These are phyloP conservation scores for Polypedilum pembai DNA, from an alignment of 1,140 invertebrate species.

Conservation along the genomic window DNA sequence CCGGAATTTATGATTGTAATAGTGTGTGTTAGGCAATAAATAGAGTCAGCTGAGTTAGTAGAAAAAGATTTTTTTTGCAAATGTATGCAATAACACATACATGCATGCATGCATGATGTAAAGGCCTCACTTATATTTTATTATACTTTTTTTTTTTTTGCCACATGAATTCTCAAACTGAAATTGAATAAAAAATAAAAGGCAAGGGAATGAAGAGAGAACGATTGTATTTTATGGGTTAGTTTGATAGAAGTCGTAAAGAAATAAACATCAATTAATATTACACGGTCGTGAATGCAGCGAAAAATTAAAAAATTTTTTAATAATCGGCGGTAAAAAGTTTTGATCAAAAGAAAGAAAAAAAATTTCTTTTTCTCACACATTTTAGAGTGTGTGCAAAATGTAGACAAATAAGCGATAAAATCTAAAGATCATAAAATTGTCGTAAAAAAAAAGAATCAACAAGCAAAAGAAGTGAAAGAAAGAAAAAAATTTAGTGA, in stretches of 20 bases:
- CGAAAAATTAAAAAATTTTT: not conserved
- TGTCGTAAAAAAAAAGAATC: no score
- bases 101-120: slow-evolving; percentile 26
- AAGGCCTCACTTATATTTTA: slow-evolving; percentile 27
- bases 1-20: not conserved
- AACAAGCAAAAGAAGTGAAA: no score
- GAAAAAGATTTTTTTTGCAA: no score
- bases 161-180: not conserved
- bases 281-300: not conserved
- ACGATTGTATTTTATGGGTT: slow-evolving; percentile 26
- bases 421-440: no score
- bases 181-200: not conserved
- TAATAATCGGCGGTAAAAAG: not conserved
- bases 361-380: not conserved
- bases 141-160: slow-evolving; percentile 23
- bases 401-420: no score
- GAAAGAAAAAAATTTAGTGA: no score
- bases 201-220: slow-evolving; percentile 15
- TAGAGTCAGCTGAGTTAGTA: not conserved
- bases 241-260: slow-evolving; percentile 28
- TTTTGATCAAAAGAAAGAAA: not conserved
- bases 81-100: not conserved
- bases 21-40: slow-evolving; percentile 1
- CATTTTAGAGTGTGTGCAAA: no score
- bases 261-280: slow-evolving; percentile 28